Conservation (phyloP, 2,113 vertebrate species). For the Syrrhaptes paradoxus region DNA sequence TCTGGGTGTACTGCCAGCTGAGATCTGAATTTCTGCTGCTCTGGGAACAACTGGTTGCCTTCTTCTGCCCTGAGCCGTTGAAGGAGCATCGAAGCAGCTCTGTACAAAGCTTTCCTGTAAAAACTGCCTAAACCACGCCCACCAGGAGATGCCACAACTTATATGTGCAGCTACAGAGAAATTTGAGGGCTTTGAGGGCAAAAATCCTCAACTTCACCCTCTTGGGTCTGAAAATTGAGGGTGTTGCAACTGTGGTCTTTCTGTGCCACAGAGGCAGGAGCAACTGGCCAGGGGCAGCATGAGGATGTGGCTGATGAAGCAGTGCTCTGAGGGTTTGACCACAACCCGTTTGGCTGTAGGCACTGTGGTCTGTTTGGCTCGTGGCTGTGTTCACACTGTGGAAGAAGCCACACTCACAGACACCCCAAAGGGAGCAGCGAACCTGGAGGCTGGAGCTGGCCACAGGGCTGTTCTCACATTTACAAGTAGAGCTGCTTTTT, state of each 20-base stretch:
- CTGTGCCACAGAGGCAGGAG: neutral
- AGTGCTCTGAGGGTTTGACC: neutral
- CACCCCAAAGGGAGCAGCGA: neutral
- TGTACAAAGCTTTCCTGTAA: neutral
- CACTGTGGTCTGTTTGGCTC: neutral
- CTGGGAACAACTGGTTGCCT: neutral
- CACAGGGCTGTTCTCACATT: rapidly evolving
- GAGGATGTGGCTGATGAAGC: neutral
- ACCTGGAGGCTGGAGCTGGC: neutral
- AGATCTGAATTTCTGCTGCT: neutral
- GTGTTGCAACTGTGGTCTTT: neutral
- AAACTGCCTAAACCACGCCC: neutral
- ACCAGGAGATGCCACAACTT: neutral
- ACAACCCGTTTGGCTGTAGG: neutral
- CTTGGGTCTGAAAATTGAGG: neutral
- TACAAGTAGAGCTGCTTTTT: neutral
- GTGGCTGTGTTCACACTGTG: neutral
- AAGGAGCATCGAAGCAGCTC: neutral
- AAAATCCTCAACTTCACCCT: neutral
- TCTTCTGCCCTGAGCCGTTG: neutral
- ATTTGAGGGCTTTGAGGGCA: neutral
- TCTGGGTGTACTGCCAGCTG: neutral
- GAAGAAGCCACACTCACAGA: neutral
- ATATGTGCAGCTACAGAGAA: neutral
- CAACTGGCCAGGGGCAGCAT: neutral